These are phyloP conservation scores for Chironomus riparius DNA, from an alignment of 2,888 invertebrate species.

Conservation along the genomic window DNA sequence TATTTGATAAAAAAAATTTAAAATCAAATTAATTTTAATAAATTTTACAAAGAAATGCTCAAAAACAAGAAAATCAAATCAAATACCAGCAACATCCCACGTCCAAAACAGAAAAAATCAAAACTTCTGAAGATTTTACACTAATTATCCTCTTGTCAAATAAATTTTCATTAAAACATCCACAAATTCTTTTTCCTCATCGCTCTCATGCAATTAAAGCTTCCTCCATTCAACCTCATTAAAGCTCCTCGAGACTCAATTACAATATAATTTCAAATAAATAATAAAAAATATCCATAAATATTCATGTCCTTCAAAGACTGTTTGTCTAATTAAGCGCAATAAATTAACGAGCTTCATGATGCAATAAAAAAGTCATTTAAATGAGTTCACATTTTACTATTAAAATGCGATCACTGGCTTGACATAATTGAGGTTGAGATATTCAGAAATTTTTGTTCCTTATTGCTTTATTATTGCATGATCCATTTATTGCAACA, in stretches of 20 bases:
- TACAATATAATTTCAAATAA: background rate
- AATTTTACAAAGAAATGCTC: too few species aligned
- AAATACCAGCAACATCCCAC: too few species aligned
- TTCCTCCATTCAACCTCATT: background rate
- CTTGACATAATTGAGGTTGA: background rate
- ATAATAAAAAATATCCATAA: background rate
- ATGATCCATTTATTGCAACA: background rate
- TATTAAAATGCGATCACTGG: background rate
- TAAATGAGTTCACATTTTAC: conserved; percentile 6
- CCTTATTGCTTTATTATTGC: background rate
- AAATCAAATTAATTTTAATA: too few species aligned
- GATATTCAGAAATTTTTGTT: background rate
- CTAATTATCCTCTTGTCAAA: too few species aligned
- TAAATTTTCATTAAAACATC: too few species aligned
- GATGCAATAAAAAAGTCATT: background rate
- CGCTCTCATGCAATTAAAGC: background rate
- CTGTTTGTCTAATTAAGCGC: conserved; percentile 2
- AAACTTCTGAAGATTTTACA: too few species aligned
- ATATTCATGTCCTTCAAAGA: background rate
- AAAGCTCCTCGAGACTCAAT: background rate
- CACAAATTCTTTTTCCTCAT: too few species aligned
- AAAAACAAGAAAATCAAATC: too few species aligned
- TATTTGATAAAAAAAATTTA: too few species aligned
- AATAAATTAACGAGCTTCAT: background rate
- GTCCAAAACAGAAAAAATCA: too few species aligned